phyloP scores from a whole-genome alignment of 1,140 invertebrate species.

The Eriocheir sinensis region DNA sequence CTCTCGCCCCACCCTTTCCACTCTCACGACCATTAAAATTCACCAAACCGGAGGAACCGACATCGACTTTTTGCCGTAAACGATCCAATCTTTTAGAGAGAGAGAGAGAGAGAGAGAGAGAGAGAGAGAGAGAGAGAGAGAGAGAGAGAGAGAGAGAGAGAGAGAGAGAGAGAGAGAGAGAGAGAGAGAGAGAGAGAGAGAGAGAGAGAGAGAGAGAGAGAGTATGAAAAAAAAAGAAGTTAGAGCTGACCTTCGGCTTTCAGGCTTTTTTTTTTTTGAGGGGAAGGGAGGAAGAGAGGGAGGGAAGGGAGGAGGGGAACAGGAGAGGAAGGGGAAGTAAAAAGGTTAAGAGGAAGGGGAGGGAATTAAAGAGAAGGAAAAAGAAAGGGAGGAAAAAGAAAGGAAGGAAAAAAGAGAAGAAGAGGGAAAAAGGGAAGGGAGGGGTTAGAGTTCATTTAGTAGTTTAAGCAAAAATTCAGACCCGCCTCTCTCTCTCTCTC shows the following conservation, averaged over 20 bases:
- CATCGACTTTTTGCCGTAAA: not conserved
- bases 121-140: not conserved
- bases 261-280: not conserved
- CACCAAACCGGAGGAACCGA: not conserved
- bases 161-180: not conserved
- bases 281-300: not conserved
- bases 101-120: not conserved
- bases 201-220: not conserved
- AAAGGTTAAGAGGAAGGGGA: not conserved
- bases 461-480: not conserved
- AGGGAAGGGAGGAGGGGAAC: not conserved
- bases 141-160: not conserved
- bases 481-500: not conserved
- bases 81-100: conserved; percentile 13
- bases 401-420: too few relatives aligned
- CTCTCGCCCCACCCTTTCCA: not conserved
- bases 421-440: too few relatives aligned
- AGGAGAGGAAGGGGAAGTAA: not conserved
- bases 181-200: not conserved
- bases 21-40: not conserved
- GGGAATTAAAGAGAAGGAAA: too few relatives aligned
- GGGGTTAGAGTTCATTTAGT: not conserved
- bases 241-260: not conserved
- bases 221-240: not conserved
- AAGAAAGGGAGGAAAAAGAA: not conserved